Conservation (phyloP, 2,888 invertebrate species). For the Steromphala cineraria region DNA sequence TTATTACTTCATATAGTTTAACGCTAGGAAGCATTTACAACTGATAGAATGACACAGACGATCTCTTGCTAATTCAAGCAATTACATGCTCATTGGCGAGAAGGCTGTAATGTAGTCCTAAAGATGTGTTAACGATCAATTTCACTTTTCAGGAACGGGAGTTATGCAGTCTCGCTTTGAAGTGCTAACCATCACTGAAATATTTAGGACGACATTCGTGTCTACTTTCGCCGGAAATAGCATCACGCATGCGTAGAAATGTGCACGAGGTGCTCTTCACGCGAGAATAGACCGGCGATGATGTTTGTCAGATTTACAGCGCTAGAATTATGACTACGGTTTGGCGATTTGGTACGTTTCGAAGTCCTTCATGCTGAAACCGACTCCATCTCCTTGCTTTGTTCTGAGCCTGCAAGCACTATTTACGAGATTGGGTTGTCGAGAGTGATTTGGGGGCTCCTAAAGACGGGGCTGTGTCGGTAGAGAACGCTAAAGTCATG, state of each 20-base stretch:
- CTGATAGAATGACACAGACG: not conserved
- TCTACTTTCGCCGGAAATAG: not conserved
- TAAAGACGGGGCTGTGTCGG: not conserved
- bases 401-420: not conserved
- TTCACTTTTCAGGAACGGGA: not conserved
- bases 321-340: not conserved
- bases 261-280: not conserved
- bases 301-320: constrained; percentile 5
- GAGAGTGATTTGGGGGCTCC: not conserved
- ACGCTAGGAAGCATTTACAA: not conserved
- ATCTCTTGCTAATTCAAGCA: not conserved
- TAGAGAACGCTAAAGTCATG: not conserved
- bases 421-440: not conserved
- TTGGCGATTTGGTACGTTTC: not conserved
- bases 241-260: not conserved
- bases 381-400: not conserved
- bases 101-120: not conserved
- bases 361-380: not conserved
- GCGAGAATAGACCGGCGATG: not conserved
- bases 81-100: not conserved
- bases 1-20: not conserved
- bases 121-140: not conserved
- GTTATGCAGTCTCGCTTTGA: not conserved
- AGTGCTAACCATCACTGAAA: not conserved
- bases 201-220: not conserved